Conservation (phyloP, 2,888 invertebrate species). For the Sphecodes monilicornis region DNA sequence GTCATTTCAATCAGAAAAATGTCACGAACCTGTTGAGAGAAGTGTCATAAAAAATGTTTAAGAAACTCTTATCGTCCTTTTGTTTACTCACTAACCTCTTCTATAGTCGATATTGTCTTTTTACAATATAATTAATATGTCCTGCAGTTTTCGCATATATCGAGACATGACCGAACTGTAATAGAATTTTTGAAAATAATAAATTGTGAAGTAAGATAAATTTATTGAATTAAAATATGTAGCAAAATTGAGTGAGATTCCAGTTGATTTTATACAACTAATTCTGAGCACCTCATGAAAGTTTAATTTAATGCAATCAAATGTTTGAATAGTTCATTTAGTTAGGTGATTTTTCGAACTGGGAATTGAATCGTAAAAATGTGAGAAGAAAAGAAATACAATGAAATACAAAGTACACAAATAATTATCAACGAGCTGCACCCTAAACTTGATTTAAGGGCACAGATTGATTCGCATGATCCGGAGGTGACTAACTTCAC, state of each 20-base stretch:
- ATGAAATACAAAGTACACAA: background rate
- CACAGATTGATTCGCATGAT: constrained; percentile 15
- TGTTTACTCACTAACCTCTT: no score
- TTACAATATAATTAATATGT: no score
- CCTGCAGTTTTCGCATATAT: no score
- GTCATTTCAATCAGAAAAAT: no score
- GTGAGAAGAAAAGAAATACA: background rate
- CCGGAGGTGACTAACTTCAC: constrained; percentile 24
- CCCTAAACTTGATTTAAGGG: background rate
- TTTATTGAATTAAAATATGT: background rate
- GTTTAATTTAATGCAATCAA: background rate
- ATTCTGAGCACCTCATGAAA: background rate
- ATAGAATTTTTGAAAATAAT: background rate
- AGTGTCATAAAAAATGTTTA: background rate
- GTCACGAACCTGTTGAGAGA: background rate
- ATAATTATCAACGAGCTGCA: background rate
- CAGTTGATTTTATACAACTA: background rate
- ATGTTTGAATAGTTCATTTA: background rate
- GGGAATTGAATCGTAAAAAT: background rate
- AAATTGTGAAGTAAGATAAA: background rate
- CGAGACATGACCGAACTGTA: no score
- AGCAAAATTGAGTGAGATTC: background rate
- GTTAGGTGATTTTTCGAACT: background rate
- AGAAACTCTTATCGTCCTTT: no score
- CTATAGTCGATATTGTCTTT: no score